Conservation (phyloP, 2,113 vertebrate genomes). For the Elachura formosa region DNA sequence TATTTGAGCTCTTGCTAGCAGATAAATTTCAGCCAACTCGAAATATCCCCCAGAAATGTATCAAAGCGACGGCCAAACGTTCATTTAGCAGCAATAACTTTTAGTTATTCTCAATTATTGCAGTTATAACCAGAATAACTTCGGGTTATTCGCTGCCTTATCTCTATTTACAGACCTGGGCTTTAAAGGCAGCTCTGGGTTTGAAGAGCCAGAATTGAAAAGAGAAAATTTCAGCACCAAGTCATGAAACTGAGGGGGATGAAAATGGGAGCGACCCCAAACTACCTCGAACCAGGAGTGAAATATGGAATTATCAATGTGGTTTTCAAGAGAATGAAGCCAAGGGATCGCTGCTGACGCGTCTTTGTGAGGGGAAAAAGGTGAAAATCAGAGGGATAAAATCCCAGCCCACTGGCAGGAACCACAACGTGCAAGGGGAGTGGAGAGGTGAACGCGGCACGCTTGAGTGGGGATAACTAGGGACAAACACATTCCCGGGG, state of each 20-base stretch:
- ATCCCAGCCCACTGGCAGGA: too few species aligned
- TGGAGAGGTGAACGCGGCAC: not conserved
- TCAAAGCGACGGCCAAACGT: not conserved
- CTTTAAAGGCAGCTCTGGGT: not conserved
- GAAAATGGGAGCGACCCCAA: not conserved
- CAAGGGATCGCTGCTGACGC: not conserved
- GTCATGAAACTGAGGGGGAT: rapidly evolving
- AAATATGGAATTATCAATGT: not conserved
- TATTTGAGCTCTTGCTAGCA: not conserved
- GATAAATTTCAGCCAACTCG: not conserved
- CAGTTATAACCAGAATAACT: not conserved
- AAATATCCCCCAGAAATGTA: not conserved
- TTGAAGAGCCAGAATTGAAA: not conserved
- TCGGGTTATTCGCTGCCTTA: not conserved
- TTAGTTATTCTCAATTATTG: not conserved
- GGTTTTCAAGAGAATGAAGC: not conserved
- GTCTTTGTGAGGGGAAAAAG: not conserved
- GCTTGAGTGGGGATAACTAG: too few species aligned
- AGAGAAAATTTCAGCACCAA: not conserved
- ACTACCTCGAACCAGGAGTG: not conserved
- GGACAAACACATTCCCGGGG: too few species aligned
- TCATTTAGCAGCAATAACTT: not conserved
- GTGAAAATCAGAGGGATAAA: not conserved
- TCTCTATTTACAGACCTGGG: not conserved
- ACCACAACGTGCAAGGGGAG: too few species aligned